phyloP scores from a whole-genome alignment of 2,797 vertebrate genomes.

The Caiman crocodilus region DNA sequence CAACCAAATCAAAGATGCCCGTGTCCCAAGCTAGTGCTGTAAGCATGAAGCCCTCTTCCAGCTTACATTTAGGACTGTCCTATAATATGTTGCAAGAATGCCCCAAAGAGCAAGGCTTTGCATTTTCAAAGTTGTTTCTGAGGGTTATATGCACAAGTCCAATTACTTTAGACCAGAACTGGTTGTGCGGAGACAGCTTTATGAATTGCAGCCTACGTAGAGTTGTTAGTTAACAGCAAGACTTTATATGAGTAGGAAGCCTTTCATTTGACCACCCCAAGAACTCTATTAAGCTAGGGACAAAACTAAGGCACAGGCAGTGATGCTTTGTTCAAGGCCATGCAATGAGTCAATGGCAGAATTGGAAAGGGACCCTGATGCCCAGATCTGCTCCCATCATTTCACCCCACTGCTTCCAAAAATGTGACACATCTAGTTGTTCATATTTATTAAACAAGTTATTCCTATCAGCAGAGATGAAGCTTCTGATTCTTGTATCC shows the following conservation, averaged over 20 bases:
- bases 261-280: neutral
- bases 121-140: neutral
- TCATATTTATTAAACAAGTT: slow-evolving; percentile 45
- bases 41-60: neutral
- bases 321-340: neutral
- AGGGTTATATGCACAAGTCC: neutral
- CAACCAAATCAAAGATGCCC: neutral
- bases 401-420: neutral
- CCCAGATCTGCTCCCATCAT: neutral
- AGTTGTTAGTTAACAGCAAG: neutral
- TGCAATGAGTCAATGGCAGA: neutral
- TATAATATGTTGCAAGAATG: neutral
- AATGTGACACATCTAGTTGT: slow-evolving; percentile 35
- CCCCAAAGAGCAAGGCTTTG: neutral
- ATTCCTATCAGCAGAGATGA: slow-evolving; percentile 51
- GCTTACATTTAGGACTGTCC: neutral
- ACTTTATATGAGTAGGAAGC: neutral
- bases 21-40: neutral
- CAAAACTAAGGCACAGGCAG: neutral
- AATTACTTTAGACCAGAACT: neutral
- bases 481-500: slow-evolving; percentile 65
- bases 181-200: neutral
- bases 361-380: neutral
- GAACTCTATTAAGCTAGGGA: neutral
- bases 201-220: neutral